A percentile compares a stretch with the other conserved stretches of the same genome.
phyloP scores from a whole-genome alignment of 53 echinoderm and acorn worm genomes.

The Apostichopus leukothele region DNA sequence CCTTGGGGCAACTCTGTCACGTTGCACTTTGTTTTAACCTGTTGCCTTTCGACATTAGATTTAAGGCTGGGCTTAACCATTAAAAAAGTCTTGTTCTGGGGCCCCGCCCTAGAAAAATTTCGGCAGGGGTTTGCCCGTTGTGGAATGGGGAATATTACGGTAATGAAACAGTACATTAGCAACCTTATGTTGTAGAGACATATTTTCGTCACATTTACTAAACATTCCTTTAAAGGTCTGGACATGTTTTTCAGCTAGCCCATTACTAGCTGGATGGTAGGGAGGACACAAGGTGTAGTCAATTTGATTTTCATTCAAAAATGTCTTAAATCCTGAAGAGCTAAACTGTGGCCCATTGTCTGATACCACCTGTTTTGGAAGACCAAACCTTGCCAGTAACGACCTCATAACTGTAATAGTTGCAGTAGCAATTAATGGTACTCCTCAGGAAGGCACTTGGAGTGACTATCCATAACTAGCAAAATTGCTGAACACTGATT shows the following conservation, averaged over 20 bases:
- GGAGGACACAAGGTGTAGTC: constrained; percentile 45
- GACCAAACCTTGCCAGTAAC: constrained; percentile 40
- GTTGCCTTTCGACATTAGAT: constrained; percentile 30
- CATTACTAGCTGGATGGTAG: constrained; percentile 56
- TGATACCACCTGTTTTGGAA: constrained; percentile 45
- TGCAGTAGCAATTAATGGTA: constrained; percentile 17
- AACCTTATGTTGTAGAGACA: constrained; percentile 54
- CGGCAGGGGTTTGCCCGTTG: constrained; percentile 65
- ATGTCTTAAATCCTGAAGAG: background rate
- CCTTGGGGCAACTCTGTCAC: constrained; percentile 9
- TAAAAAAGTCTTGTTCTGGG: constrained; percentile 52
- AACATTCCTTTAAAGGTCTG: constrained; percentile 58
- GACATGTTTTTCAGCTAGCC: constrained; percentile 53
- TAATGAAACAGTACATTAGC: constrained; percentile 59
- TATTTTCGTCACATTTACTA: constrained; percentile 36
- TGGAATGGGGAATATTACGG: constrained; percentile 55
- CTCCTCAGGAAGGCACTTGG: constrained; percentile 64
- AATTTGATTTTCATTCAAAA: constrained; percentile 22
- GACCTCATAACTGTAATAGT: constrained; percentile 23
- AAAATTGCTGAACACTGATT: constrained; percentile 55
- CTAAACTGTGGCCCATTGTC: constrained; percentile 49
- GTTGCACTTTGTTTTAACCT: background rate
- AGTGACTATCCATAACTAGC: constrained; percentile 58
- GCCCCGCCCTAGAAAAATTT: constrained; percentile 51
- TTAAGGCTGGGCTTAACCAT: constrained; percentile 52